Base-by-base conservation (phyloP, 2,797 vertebrate species). In the Tarsius wallacei region DNA sequence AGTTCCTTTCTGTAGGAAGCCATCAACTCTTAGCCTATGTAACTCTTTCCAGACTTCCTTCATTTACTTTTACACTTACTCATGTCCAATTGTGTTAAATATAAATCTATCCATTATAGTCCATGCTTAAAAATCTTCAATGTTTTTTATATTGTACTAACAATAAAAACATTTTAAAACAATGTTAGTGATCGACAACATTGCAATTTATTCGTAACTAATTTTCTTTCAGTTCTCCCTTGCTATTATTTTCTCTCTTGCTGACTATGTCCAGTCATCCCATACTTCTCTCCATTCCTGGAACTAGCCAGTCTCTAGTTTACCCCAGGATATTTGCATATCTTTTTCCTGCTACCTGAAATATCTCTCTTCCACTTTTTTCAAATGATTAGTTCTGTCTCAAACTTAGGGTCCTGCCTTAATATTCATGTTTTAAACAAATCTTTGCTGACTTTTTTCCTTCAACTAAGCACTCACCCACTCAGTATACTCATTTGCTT, bases 141-240 rank as follows among this genome's bases (percentile, higher is more conserved):
- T 66, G 15, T 5, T 91, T 71, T 66, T 82, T 76, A 7, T 13
- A 42, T 4, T 76, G 5, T 77, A 22, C 16, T 91, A 92, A 86
- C n/a, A 96, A 59, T 83, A 57, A 95, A 95, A 86, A 51, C 8
- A 73, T 36, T 77, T 16, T 22, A 74, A 84, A 61, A 78, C 83
- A 86, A 47, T 73, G 49, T 55, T 94, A 73, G 61, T 73, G 3
- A 42, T 77, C 36, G 33, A 51, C n/a, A 86, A 95, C 88, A 85
- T 31, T 13, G 28, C 59, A n/a, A 26, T 14, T 63, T 13, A 86
- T 93, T 61, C 36, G 33, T 81, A 31, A 51, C 14, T 42, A 26
- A 64, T 51, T 89, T 9, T 49, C 47, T 70, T 95, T 88, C 21
- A 33, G 9, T 36, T 21, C 33, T 55, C 47, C 15, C 16, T 63